Evolutionary conservation across 2,113 vertebrate genomes (phyloP).

Genomic region (Nannobrachium achirus): DNA sequence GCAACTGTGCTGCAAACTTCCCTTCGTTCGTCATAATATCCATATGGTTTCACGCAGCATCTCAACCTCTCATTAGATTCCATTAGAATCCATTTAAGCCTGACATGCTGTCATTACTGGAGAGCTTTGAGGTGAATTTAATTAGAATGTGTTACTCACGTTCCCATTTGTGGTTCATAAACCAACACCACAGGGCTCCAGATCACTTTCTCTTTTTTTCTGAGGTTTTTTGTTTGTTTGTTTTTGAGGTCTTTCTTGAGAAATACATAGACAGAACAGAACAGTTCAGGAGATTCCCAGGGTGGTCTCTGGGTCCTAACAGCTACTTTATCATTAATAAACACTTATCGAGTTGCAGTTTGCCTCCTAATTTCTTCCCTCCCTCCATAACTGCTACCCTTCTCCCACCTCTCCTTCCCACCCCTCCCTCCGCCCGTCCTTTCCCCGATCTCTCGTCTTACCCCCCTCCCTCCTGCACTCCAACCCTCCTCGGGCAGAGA

Average conservation of each 20-base stretch:
- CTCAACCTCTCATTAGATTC: conserved; percentile 24
- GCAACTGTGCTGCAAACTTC: too few species aligned
- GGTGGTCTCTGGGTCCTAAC: conserved; percentile 47
- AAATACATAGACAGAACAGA: conserved; percentile 61
- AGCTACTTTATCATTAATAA: conserved; percentile 70
- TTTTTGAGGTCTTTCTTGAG: too few species aligned
- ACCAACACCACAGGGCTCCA: conserved; percentile 57
- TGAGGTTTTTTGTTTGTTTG: conserved; percentile 45
- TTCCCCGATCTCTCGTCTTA: conserved; percentile 37
- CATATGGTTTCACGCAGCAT: conserved; percentile 16
- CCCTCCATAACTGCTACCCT: conserved; percentile 8
- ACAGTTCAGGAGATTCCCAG: conserved; percentile 54
- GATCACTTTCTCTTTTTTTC: conserved; percentile 54
- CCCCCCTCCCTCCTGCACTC: conserved; percentile 9
- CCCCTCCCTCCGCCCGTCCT: too few species aligned
- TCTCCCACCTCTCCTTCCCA: not conserved
- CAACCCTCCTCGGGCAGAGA: conserved; percentile 19
- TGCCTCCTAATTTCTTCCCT: not conserved
- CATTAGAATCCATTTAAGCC: conserved; percentile 37
- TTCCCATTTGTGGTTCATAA: conserved; percentile 53
- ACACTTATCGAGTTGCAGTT: conserved; percentile 54
- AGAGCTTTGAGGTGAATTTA: conserved; percentile 49
- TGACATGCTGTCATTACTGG: conserved; percentile 32
- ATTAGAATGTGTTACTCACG: conserved; percentile 51
- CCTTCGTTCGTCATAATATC: not conserved